Evolutionary conservation across 1,140 invertebrate species (phyloP).

Genomic region (Cyclargus thomasi): DNA sequence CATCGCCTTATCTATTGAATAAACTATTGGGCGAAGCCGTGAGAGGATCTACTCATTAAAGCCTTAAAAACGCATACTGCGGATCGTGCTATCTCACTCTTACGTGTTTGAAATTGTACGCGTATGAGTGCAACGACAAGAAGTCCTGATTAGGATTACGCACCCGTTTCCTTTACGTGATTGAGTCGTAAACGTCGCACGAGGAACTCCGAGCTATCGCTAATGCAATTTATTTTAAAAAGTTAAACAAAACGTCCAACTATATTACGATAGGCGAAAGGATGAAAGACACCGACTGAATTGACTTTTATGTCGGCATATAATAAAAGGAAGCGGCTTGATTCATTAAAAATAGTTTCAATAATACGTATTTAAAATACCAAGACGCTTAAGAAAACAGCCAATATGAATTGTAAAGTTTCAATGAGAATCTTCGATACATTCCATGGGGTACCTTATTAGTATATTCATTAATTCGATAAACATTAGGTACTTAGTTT

Average conservation of each 20-base stretch:
- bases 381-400: too few species aligned
- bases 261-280: slow-evolving; percentile 45
- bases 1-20: slow-evolving; percentile 4
- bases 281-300: slow-evolving; percentile 18
- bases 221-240: slow-evolving; percentile 57
- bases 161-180: slow-evolving; percentile 48
- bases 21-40: not conserved
- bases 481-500: too few species aligned
- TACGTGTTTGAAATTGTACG: not conserved
- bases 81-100: not conserved
- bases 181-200: slow-evolving; percentile 71
- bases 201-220: slow-evolving; percentile 55
- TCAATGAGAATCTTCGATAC: too few species aligned
- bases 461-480: too few species aligned
- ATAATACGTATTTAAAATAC: too few species aligned
- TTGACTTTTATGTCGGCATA: slow-evolving; percentile 3
- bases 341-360: too few species aligned
- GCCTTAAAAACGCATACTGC: not conserved
- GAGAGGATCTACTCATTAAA: not conserved
- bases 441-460: too few species aligned
- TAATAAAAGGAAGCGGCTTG: too few species aligned
- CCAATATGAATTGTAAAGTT: too few species aligned
- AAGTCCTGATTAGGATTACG: slow-evolving; percentile 50
- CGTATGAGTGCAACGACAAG: not conserved
- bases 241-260: slow-evolving; percentile 42